Evolutionary conservation across 2,113 vertebrate genomes (phyloP), one percentile per base, ranked within the genome.

Genomic region (Onychostoma macrolepis): DNA sequence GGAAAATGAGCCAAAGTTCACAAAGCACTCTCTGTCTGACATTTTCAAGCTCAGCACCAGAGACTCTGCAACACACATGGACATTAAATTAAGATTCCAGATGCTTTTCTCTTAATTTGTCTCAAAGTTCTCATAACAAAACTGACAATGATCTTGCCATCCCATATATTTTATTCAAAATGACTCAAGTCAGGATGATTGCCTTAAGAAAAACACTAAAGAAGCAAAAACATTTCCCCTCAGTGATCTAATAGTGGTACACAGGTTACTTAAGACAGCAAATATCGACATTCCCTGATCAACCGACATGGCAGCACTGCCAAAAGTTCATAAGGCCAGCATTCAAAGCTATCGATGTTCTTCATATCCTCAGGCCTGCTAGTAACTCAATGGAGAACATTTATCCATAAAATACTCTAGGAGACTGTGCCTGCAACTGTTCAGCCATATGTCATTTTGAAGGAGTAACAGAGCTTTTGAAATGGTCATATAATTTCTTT

Each of bases 1-100:
- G 58, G 58, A 45, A 81, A 81, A 81, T 45, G 13, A 81, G 58
- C n/a, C 36, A 81, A 65, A 45, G 38, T 81, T 81, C 38, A 81
- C n/a, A 45, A 45, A 81, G n/a, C 38, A 45, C 5, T 41, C 24
- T 41, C 36, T 45, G 61, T 19, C 13, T 65, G 58, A 81, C 79
- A 81, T 65, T 65, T 63, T 65, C 36, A 4, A 81, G 56, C 79
- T 65, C 13, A 15, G 79, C 58, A 65, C 56, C 79, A 41, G 56
- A 63, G 79, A 21, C 36, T 1, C 19, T 33, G 26, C 13, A 41
- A 63, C 36, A 81, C 8, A 19, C n/a, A 11, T 43, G 56, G 36
- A 61, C 53, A 61, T 41, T 12, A 33, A 1, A 53, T 61, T 24
- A 80, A 61, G 48, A 36, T 56, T 58, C 4, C 33, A 79, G 17